Evolutionary conservation across 2,888 invertebrate species (phyloP).

Genomic region (Philereme vetulata): DNA sequence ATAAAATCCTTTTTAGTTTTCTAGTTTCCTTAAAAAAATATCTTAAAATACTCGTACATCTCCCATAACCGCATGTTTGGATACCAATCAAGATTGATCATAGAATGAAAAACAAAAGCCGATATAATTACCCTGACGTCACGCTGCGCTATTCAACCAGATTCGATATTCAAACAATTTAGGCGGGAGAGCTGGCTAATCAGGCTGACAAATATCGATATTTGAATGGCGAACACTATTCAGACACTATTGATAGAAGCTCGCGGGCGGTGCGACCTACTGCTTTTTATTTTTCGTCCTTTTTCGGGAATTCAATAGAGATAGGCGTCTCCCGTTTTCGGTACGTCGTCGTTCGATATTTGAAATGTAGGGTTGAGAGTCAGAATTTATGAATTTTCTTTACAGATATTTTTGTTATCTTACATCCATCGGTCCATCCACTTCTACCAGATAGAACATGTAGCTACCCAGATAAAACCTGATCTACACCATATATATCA

Average conservation of each 20-base stretch:
- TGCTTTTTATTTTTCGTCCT: conserved; percentile 73
- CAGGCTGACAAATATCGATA: conserved; percentile 79
- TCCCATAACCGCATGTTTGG: conserved; percentile 7
- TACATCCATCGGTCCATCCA: neutral
- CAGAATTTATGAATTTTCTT: conserved; percentile 8
- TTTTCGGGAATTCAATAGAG: conserved; percentile 82
- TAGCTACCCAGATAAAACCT: too few relatives aligned
- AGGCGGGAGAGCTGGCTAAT: conserved; percentile 71
- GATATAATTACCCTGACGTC: conserved; percentile 60
- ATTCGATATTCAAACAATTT: conserved; percentile 56
- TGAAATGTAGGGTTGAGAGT: conserved; percentile 65
- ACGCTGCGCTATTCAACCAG: conserved; percentile 72
- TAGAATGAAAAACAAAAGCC: conserved; percentile 50
- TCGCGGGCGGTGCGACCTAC: conserved; percentile 45
- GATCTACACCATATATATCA: too few relatives aligned
- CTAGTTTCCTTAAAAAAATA: neutral
- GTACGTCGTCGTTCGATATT: conserved; percentile 70
- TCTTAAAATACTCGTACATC: neutral
- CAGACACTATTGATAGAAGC: conserved; percentile 66
- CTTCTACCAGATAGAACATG: too few relatives aligned
- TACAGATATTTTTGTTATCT: neutral
- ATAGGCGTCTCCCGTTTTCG: conserved; percentile 73
- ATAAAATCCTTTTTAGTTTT: neutral
- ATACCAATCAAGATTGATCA: conserved; percentile 22
- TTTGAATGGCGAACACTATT: conserved; percentile 67